Percentiles rank a stretch among this genome's conserved stretches.
These are phyloP conservation scores for Agriopis leucophaearia DNA, from an alignment of 2,888 invertebrate species.

Conservation along the genomic window DNA sequence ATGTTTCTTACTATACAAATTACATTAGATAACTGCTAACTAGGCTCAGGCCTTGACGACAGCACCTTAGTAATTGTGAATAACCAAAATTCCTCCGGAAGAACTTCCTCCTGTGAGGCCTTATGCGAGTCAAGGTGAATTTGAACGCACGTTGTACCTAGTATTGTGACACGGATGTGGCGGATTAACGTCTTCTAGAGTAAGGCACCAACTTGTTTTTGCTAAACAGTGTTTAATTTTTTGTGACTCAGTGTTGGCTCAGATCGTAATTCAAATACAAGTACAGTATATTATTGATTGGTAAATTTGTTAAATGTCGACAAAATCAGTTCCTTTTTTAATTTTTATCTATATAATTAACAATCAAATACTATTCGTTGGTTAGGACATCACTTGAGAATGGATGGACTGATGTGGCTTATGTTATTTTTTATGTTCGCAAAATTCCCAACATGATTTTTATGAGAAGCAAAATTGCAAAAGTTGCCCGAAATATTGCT, in stretches of 20 bases:
- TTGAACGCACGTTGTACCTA: slow-evolving; percentile 48
- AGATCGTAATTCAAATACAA: slow-evolving; percentile 4
- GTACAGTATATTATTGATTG: neutral
- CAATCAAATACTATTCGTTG: no score
- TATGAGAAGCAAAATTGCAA: no score
- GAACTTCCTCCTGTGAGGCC: slow-evolving; percentile 72
- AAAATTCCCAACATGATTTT: no score
- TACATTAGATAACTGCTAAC: slow-evolving; percentile 29
- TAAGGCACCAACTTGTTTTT: neutral
- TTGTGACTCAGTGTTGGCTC: neutral
- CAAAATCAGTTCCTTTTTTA: no score
- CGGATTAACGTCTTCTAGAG: neutral
- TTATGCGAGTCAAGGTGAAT: slow-evolving; percentile 76
- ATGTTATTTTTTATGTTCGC: no score
- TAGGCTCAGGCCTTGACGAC: slow-evolving; percentile 50
- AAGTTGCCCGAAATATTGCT: no score
- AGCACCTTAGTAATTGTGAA: slow-evolving; percentile 60
- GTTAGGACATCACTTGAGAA: no score
- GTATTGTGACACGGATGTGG: slow-evolving; percentile 17
- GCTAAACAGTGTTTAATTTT: no score
- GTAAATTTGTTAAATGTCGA: no score
- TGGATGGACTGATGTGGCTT: no score
- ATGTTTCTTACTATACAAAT: slow-evolving; percentile 29
- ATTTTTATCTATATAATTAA: no score
- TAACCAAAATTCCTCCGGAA: slow-evolving; percentile 64